Conservation (phyloP, 2,113 vertebrate genomes). For the Puntigrus tetrazona region DNA sequence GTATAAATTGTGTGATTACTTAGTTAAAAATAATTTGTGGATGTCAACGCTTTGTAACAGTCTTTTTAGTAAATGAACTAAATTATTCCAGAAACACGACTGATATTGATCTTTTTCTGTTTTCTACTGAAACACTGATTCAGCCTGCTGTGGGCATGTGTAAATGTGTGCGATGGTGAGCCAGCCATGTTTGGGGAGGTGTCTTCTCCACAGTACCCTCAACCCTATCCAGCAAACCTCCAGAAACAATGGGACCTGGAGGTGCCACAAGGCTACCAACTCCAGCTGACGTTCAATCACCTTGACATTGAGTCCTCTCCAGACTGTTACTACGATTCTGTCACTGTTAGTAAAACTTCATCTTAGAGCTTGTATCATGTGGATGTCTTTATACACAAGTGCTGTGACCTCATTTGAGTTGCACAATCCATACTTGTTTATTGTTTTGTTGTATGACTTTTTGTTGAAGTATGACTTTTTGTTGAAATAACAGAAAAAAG, state of each 20-base stretch:
- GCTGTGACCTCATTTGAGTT: not conserved
- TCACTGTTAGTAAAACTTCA: conserved; percentile 78
- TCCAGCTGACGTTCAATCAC: conserved; percentile 84
- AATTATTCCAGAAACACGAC: not conserved
- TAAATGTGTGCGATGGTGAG: conserved; percentile 61
- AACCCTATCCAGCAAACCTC: conserved; percentile 80
- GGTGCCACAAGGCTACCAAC: conserved; percentile 80
- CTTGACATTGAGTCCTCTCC: conserved; percentile 87
- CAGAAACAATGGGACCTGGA: conserved; percentile 76
- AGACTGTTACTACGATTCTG: conserved; percentile 84
- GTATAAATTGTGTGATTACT: not conserved
- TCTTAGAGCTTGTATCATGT: not conserved
- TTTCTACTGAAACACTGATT: conserved; percentile 7
- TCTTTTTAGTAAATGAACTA: not conserved
- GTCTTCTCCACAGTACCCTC: conserved; percentile 82
- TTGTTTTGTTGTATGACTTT: not conserved
- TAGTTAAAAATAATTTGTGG: not conserved
- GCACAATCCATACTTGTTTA: not conserved
- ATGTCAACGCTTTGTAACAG: not conserved
- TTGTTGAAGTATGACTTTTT: too few relatives aligned
- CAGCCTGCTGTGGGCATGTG: conserved; percentile 67
- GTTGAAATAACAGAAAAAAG: not conserved
- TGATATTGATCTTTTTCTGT: not conserved
- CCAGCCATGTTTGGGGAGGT: conserved; percentile 76
- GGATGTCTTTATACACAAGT: not conserved